Base-by-base conservation (phyloP, 2,888 invertebrate genomes). In the Choreutis nemorana region DNA sequence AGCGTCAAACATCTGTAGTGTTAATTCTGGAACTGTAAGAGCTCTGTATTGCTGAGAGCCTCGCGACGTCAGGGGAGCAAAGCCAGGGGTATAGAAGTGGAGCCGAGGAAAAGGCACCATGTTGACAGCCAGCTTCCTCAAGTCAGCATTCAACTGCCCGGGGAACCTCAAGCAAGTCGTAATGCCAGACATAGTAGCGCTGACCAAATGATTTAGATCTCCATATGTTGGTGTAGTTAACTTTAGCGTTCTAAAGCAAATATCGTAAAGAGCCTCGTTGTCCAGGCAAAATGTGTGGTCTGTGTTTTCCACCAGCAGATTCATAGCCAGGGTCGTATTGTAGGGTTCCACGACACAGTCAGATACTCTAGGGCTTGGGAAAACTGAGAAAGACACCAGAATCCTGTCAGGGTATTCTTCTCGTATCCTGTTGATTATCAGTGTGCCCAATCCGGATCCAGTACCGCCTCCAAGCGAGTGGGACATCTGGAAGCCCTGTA, bases 371-470 rank as follows among this genome's bases (percentile, higher is more conserved):
- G 91, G 88, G 38, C 89, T 89, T 9, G 91, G 91, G 45, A 91
- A 86, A 14, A 91, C 89, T 8, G 90, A 84, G 45, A 90, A 91
- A 1, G 88, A 86, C 56, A 90, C 85, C 83, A 91, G 89, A 30
- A 91, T 91, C 41, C 91, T 66, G 64, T 94, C 94, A 1, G 94
- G 94, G 51, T 92, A 94, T 58, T 94, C 94, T 54, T 94, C 94
- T 21, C 93, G 81, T 44, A 94, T 92, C 59, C 91, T 90, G 33
- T 89, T 89, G 44, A 93, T 87, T 11, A 94, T 73, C 3, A 94
- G 78, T 1, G 94, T 75, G 11, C 79, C 79, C 13, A 80, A 50
- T 2, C 79, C 79, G 1, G 79, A 65, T 4, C 79, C 79, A n/a
- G 79, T 79, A 26, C 79, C 79, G 13, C 79, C 79, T 7, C 79